Percentiles rank a stretch among this genome's conserved stretches.
These are phyloP conservation scores for Sander vitreus DNA, from an alignment of 2,113 vertebrate species.

Conservation along the genomic window DNA sequence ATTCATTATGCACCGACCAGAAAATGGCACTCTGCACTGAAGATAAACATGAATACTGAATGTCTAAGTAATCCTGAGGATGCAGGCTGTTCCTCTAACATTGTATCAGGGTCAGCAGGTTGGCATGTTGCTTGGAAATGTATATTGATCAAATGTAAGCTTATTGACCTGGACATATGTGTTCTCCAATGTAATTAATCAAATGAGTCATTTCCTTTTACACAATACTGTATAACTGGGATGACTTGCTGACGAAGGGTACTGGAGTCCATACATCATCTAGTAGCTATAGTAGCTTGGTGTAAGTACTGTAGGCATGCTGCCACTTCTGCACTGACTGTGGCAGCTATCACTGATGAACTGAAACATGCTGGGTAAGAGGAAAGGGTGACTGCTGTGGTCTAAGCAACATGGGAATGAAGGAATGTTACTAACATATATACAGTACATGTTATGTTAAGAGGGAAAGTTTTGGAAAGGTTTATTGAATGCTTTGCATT, in stretches of 20 bases:
- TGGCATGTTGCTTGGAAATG: constrained; percentile 57
- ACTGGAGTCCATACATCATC: constrained; percentile 30
- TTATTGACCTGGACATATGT: constrained; percentile 65
- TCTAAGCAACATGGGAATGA: not conserved
- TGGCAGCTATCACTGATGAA: constrained; percentile 3
- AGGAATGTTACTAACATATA: not conserved
- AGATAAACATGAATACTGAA: constrained; percentile 21
- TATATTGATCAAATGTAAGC: constrained; percentile 63
- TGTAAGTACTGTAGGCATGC: constrained; percentile 3
- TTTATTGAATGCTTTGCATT: constrained; percentile 6
- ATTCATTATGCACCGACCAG: constrained; percentile 51
- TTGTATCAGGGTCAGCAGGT: constrained; percentile 49
- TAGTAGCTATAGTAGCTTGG: constrained; percentile 11
- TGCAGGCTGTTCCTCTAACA: constrained; percentile 40
- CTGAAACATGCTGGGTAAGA: not conserved
- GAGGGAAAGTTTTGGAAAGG: not conserved
- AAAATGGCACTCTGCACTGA: constrained; percentile 2
- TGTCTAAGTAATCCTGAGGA: constrained; percentile 21
- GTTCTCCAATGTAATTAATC: constrained; percentile 61
- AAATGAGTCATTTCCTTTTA: constrained; percentile 55
- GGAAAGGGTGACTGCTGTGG: not conserved
- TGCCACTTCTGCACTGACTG: constrained; percentile 22
- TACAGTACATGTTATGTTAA: not conserved
- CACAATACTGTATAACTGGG: constrained; percentile 20
- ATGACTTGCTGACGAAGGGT: constrained; percentile 52